Evolutionary conservation across 2,113 vertebrate genomes (phyloP).

Genomic region (Odocoileus hemionus): DNA sequence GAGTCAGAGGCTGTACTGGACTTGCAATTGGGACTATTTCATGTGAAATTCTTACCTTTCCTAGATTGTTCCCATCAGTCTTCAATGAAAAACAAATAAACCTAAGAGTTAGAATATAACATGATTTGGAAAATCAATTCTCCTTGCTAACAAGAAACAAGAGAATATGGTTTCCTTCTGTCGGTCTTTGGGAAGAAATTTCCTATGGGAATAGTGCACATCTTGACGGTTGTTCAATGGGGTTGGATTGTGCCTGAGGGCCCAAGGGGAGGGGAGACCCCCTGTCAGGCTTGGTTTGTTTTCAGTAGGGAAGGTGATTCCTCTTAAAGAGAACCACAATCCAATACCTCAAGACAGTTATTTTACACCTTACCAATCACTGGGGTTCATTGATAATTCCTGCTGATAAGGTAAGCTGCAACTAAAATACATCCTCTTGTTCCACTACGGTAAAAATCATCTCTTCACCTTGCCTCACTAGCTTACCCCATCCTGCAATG

Average conservation of each 20-base stretch:
- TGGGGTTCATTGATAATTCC: neutral
- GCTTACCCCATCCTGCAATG: neutral
- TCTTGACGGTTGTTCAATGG: neutral
- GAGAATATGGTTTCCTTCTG: neutral
- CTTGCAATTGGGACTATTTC: neutral
- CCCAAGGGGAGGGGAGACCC: neutral
- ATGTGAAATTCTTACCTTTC: neutral
- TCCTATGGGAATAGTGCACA: neutral
- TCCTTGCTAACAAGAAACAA: neutral
- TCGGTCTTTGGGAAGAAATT: neutral
- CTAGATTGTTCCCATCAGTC: neutral
- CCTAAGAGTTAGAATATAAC: neutral
- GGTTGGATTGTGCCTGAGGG: neutral
- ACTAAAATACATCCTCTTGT: neutral
- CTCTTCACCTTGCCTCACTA: neutral
- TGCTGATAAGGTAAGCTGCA: neutral
- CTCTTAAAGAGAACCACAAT: neutral
- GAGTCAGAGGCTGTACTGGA: neutral
- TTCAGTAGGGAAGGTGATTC: neutral
- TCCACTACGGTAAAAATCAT: neutral
- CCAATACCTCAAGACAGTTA: neutral
- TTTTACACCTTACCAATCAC: neutral
- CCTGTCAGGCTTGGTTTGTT: neutral
- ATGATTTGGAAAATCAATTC: neutral
- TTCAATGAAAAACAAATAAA: neutral